These are phyloP conservation scores for Ornithorhynchus anatinus DNA, from an alignment of 2,113 vertebrate genomes.

Conservation along the genomic window DNA sequence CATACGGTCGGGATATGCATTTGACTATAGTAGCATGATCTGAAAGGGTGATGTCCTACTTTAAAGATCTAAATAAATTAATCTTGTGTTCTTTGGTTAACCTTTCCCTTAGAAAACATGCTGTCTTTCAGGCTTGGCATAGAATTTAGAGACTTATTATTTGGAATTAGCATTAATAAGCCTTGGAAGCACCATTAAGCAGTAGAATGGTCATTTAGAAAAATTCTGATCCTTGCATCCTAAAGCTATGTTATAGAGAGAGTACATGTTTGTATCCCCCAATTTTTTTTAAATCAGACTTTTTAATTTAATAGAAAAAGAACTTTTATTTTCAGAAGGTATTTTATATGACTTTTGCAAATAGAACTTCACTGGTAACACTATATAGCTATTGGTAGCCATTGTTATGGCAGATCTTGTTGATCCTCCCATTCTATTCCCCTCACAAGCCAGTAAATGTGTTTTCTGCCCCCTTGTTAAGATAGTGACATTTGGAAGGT, in stretches of 20 bases:
- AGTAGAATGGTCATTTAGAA: not conserved
- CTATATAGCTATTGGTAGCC: no score
- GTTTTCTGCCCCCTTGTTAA: no score
- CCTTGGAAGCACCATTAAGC: not conserved
- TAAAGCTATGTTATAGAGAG: not conserved
- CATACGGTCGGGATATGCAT: not conserved
- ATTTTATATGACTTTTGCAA: no score
- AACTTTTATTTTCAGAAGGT: conserved; percentile 4
- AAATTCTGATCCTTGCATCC: not conserved
- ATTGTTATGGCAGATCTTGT: no score
- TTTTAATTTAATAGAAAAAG: not conserved
- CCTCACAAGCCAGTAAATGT: no score
- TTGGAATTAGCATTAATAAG: not conserved
- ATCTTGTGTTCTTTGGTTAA: not conserved
- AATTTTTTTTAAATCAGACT: no score
- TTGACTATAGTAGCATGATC: not conserved
- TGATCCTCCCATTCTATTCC: no score
- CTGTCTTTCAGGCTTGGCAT: not conserved
- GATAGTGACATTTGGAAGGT: no score
- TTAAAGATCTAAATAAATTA: not conserved
- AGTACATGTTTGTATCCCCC: not conserved
- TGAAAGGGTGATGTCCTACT: not conserved
- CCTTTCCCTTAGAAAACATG: not conserved
- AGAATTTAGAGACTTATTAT: not conserved
- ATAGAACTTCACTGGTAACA: no score